Conservation (phyloP, 64 coral and sea anemone species). For the Dendronephthya gigantea region DNA sequence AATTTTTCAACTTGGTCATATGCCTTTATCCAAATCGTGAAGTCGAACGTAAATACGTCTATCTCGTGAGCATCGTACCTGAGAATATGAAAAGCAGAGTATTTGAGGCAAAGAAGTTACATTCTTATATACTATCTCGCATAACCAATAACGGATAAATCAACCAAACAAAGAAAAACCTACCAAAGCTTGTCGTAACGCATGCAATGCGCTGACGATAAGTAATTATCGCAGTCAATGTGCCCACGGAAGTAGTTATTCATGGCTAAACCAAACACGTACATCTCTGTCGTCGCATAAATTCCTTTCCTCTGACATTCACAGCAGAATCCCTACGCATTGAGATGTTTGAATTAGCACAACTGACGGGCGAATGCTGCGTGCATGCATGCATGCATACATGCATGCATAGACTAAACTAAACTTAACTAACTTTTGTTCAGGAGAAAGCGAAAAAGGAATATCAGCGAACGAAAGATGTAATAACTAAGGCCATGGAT, state of each 20-base stretch:
- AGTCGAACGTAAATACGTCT: constrained; percentile 72
- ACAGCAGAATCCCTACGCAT: background rate
- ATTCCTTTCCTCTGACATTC: background rate
- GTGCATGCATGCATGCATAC: too few species aligned
- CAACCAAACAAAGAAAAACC: background rate
- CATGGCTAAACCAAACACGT: background rate
- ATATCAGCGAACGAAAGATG: too few species aligned
- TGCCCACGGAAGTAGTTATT: constrained; percentile 52
- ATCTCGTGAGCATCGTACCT: constrained; percentile 93
- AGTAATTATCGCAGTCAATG: constrained; percentile 35
- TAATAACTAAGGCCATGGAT: too few species aligned
- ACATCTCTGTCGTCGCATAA: constrained; percentile 9
- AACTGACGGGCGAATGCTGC: background rate
- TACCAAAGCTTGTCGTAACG: constrained; percentile 78
- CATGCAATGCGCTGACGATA: constrained; percentile 76
- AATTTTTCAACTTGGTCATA: constrained; percentile 63
- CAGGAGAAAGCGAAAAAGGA: too few species aligned
- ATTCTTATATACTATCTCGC: too few species aligned
- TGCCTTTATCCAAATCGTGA: constrained; percentile 74
- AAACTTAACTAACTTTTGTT: too few species aligned
- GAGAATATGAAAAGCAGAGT: too few species aligned
- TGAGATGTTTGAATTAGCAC: background rate
- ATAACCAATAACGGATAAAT: too few species aligned
- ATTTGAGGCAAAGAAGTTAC: too few species aligned
- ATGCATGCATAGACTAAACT: background rate